phyloP scores from a whole-genome alignment of 2,797 vertebrate genomes.

The Eospalax fontanierii region DNA sequence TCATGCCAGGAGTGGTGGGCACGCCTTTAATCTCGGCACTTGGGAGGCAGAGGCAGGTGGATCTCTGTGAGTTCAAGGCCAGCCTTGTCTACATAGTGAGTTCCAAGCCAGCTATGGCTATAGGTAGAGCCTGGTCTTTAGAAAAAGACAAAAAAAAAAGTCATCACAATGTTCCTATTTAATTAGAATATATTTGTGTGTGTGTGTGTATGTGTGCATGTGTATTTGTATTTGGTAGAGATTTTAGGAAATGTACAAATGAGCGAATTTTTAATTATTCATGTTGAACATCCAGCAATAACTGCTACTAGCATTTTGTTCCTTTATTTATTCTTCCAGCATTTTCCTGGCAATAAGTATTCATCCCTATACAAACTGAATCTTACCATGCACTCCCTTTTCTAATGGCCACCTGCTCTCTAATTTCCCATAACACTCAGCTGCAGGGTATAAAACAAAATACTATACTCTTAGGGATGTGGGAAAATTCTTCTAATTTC shows the following conservation, averaged over 20 bases:
- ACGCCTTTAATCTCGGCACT: no score
- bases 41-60: no score
- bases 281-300: background rate
- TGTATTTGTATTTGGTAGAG: background rate
- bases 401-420: background rate
- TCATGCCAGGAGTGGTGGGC: no score
- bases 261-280: background rate
- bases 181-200: background rate
- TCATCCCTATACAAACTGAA: background rate
- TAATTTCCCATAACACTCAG: background rate
- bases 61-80: no score
- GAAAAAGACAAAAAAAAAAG: no score
- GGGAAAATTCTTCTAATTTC: background rate
- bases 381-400: no score
- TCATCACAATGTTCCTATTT: no score
- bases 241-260: no score
- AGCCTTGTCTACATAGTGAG: no score
- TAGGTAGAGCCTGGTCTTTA: background rate
- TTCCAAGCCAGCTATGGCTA: background rate
- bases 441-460: background rate
- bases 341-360: constrained; percentile 16
- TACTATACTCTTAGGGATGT: background rate
- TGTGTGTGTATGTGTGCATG: background rate
- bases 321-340: background rate
- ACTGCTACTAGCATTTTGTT: background rate